A percentile compares a stretch with the other conserved stretches of the same genome.
Conservation (phyloP, 2,888 invertebrate genomes). For the Cryptophagus acutangulus region DNA sequence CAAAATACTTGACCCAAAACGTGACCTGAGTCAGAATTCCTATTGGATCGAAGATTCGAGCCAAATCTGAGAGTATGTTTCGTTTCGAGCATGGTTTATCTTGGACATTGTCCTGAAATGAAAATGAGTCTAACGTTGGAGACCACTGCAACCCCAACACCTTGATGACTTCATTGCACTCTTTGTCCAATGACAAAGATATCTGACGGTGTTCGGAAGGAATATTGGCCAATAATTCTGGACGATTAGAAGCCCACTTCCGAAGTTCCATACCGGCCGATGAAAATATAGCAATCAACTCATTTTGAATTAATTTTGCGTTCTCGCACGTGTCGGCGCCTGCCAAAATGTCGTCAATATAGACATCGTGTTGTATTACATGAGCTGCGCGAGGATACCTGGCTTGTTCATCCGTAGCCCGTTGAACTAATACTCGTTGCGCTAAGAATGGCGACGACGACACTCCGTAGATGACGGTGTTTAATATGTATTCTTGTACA, state of each 20-base stretch:
- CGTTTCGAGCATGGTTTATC: no score
- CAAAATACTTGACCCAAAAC: no score
- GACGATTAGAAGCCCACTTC: constrained; percentile 9
- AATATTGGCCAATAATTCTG: constrained; percentile 3
- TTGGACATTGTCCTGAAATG: no score
- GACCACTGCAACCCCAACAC: no score
- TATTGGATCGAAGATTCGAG: no score
- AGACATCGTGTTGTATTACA: constrained; percentile 1
- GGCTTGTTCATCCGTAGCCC: constrained; percentile 5
- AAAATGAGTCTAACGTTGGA: no score
- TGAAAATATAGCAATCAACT: constrained; percentile 5
- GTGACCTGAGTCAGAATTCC: no score
- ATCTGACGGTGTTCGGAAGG: no score
- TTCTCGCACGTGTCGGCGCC: neutral
- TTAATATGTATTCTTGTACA: constrained; percentile 6
- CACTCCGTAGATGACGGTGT: constrained; percentile 16
- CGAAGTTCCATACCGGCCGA: constrained; percentile 7
- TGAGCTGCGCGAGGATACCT: constrained; percentile 4
- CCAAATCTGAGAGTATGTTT: no score
- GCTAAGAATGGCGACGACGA: constrained; percentile 12
- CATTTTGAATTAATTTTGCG: neutral
- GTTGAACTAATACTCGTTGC: constrained; percentile 5
- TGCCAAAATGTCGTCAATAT: constrained; percentile 7
- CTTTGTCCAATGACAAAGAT: no score
- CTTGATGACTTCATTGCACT: no score